These are phyloP conservation scores for Nomada fucata DNA, from an alignment of 2,888 invertebrate genomes.

Conservation along the genomic window DNA sequence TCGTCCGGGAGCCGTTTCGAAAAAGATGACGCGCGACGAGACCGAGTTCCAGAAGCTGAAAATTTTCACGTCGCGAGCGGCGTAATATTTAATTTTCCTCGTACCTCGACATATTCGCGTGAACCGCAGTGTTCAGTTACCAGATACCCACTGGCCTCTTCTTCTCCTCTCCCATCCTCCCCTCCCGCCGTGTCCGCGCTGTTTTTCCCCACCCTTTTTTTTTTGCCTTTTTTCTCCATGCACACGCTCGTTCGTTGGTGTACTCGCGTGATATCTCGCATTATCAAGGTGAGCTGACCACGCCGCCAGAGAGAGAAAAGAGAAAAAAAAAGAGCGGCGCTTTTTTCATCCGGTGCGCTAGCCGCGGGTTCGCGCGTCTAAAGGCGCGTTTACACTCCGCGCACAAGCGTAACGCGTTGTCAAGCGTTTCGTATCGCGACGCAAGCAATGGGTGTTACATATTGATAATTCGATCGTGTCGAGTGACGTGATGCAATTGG, in stretches of 20 bases:
- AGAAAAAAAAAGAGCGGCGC: constrained; percentile 52
- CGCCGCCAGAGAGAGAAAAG: constrained; percentile 47
- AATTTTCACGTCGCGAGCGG: neutral
- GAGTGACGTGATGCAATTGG: constrained; percentile 4
- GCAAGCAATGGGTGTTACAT: neutral
- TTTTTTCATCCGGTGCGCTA: constrained; percentile 63
- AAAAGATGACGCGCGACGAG: neutral
- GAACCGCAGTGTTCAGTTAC: constrained; percentile 67
- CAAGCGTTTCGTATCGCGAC: neutral
- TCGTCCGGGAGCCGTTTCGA: neutral
- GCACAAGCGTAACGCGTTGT: neutral
- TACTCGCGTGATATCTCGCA: constrained; percentile 73
- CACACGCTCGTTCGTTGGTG: constrained; percentile 52
- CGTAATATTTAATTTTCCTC: constrained; percentile 52
- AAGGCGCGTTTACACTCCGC: constrained; percentile 44
- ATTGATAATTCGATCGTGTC: constrained; percentile 29
- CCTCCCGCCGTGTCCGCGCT: constrained; percentile 27
- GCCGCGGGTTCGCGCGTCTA: constrained; percentile 31
- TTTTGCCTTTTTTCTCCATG: constrained; percentile 23
- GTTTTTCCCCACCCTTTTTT: constrained; percentile 18
- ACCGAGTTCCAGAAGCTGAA: neutral
- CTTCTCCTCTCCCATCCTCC: constrained; percentile 6
- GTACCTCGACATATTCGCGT: constrained; percentile 25
- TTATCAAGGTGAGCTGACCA: constrained; percentile 75
- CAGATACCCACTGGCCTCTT: constrained; percentile 65